Evolutionary conservation across 2,113 vertebrate species (phyloP), one percentile per base, ranked within the genome.

Genomic region (Macquaria australasica): DNA sequence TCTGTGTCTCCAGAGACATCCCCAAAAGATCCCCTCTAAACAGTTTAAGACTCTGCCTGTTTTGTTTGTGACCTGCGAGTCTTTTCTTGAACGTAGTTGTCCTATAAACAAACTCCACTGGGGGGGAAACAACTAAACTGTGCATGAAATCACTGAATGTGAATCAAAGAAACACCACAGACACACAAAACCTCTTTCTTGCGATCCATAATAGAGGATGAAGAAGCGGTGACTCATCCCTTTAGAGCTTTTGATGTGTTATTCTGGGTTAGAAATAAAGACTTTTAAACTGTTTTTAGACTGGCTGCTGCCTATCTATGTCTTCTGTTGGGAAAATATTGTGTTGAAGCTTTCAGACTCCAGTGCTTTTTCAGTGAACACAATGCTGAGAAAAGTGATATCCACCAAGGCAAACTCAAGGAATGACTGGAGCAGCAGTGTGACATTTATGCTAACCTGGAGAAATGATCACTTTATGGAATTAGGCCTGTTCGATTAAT

Each of bases 191-290:
- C 2, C 71, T 31, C 48, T 60, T 23, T 48, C 20, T 21, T 28
- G 6, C 58, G 5, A 8, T 69, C 68, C 9, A 3, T 50, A 21
- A 69, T 6, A 7, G 28, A 68, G 25, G 51, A 3, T 14, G 59
- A 45, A 11, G 79, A 31, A 8, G 48, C 45, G 3, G 60, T 45
- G 69, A 73, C 69, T 66, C 76, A n/a, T 34, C n/a, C 18, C 56
- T 50, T 18, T 39, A 4, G 5, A 50, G 25, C 67, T 4, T 18
- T 3, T 20, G 67, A 11, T 2, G 16, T 53, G 37, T 73, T 60
- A 3, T 15, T 79, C 15, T 0, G 28, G 21, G 48, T 23, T 2
- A 37, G 16, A 50, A 63, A 55, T 37, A 45, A 69, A 64, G 25
- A 18, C 25, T 31, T 70, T 21, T 4, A 23, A 41, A 6, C 23